Base-by-base conservation (phyloP, 2,113 vertebrate genomes). In the Mobula birostris region DNA sequence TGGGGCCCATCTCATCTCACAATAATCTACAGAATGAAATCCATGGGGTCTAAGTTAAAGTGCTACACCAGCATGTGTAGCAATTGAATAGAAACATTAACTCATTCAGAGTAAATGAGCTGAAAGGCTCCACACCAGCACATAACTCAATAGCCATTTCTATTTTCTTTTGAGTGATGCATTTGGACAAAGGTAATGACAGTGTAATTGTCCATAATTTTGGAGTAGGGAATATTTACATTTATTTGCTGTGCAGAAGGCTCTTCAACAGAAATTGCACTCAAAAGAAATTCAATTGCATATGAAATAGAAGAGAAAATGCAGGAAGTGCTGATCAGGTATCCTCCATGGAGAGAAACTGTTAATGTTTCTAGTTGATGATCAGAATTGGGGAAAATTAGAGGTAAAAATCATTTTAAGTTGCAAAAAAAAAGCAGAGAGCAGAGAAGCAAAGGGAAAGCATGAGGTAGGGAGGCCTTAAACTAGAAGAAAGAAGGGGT, bases 1-100 rank as follows among this genome's bases (percentile, higher is more conserved):
- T 74, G 68, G 5, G 40, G 68, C 70, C 68, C 40, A 56, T 93
- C 40, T 93, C 40, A 56, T 93, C 40, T 93, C 70, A 48, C 68
- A 93, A 40, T 93, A 93, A 93, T 93, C 91, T 93, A 40, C 68
- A 93, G 72, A 90, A 74, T 19, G 70, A 93, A 74, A 74, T 93
- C 91, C 27, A 27, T 74, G 40, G 90, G 91, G 85, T 90, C 66
- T 90, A 66, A 8, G 61, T 90, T 66, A 19, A 90, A 58, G 11
- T 11, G 40, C 56, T 27, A n/a, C 61, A 66, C n/a, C 61, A 36
- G 29, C 29, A 90, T 66, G 61, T 90, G 85, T 32, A n/a, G 61
- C 85, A 32, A 93, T 29, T 40, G 21, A 93, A 11, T 48, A 93
- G 70, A 14, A 93, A 76, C 70, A 93, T 24, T 24, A 74, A 74